A percentile compares a stretch with the other conserved stretches of the same genome.
Conservation (phyloP, 2,113 vertebrate species). For the Hemibagrus wyckioides region DNA sequence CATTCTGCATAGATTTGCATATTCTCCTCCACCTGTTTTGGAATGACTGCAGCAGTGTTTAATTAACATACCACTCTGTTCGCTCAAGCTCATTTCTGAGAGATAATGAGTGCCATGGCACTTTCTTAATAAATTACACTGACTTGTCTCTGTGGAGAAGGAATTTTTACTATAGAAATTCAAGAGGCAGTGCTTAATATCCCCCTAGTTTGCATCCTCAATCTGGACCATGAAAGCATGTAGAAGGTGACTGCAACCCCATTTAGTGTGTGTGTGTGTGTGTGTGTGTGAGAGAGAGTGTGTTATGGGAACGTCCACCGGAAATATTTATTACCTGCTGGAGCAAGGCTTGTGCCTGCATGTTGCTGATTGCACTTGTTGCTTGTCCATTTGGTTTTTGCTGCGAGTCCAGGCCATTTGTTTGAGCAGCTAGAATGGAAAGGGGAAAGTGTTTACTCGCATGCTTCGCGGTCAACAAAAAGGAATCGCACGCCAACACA, state of each 20-base stretch:
- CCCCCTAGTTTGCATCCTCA: too few relatives aligned
- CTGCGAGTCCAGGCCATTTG: slow-evolving; percentile 93
- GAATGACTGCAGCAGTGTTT: slow-evolving; percentile 85
- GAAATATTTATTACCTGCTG: slow-evolving; percentile 84
- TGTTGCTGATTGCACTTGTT: slow-evolving; percentile 89
- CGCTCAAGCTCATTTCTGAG: slow-evolving; percentile 91
- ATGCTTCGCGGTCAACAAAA: neutral
- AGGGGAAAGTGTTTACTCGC: neutral
- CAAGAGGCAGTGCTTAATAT: neutral
- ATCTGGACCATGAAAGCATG: neutral
- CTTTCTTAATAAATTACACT: slow-evolving; percentile 22
- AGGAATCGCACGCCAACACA: neutral
- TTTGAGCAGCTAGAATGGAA: slow-evolving; percentile 82
- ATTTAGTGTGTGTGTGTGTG: too few relatives aligned
- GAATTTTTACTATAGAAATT: slow-evolving; percentile 4
- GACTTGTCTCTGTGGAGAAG: slow-evolving; percentile 4
- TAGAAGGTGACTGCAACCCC: neutral
- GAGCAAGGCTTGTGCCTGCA: slow-evolving; percentile 94
- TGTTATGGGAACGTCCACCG: neutral
- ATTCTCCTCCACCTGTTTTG: slow-evolving; percentile 96
- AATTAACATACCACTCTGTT: slow-evolving; percentile 97
- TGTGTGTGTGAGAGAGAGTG: neutral
- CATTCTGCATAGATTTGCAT: slow-evolving; percentile 99
- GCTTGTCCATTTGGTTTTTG: slow-evolving; percentile 89
- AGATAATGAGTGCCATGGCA: slow-evolving; percentile 67